Conservation (phyloP, 2,888 invertebrate species). For the Lycaena phlaeas region DNA sequence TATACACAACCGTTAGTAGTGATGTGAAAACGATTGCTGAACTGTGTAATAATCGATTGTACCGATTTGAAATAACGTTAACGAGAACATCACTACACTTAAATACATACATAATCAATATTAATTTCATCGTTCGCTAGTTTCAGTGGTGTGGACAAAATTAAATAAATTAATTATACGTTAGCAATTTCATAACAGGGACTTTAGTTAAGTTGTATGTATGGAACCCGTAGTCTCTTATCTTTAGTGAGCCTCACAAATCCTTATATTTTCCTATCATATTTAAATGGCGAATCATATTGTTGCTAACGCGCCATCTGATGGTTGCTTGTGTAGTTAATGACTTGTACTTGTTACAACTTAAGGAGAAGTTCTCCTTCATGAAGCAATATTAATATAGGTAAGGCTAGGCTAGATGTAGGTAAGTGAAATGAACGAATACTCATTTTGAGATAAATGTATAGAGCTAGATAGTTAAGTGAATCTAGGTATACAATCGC, state of each 20-base stretch:
- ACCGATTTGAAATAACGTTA: too few species aligned
- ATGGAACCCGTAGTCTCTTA: not conserved
- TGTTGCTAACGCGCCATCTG: conserved; percentile 52
- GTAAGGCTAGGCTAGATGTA: conserved; percentile 46
- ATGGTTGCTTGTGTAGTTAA: conserved; percentile 49
- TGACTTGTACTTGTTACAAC: conserved; percentile 52
- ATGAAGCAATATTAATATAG: conserved; percentile 70
- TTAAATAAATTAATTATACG: not conserved
- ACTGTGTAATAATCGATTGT: too few species aligned
- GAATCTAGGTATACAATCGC: conserved; percentile 49
- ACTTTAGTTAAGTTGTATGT: conserved; percentile 1
- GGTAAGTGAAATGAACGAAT: conserved; percentile 53
- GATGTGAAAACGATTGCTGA: too few species aligned
- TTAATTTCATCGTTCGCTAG: too few species aligned
- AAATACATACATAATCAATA: too few species aligned
- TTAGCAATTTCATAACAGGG: not conserved
- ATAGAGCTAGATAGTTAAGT: conserved; percentile 47
- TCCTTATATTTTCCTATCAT: conserved; percentile 5
- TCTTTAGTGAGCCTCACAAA: not conserved
- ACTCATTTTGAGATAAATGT: conserved; percentile 67
- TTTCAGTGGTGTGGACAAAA: not conserved
- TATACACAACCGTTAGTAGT: too few species aligned
- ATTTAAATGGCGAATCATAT: conserved; percentile 16
- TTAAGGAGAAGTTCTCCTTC: conserved; percentile 59
- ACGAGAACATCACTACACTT: too few species aligned